A percentile compares a stretch with the other conserved stretches of the same genome.
These are phyloP conservation scores for Acestrorhynchus altus DNA, from an alignment of 2,797 vertebrate species.

Conservation along the genomic window DNA sequence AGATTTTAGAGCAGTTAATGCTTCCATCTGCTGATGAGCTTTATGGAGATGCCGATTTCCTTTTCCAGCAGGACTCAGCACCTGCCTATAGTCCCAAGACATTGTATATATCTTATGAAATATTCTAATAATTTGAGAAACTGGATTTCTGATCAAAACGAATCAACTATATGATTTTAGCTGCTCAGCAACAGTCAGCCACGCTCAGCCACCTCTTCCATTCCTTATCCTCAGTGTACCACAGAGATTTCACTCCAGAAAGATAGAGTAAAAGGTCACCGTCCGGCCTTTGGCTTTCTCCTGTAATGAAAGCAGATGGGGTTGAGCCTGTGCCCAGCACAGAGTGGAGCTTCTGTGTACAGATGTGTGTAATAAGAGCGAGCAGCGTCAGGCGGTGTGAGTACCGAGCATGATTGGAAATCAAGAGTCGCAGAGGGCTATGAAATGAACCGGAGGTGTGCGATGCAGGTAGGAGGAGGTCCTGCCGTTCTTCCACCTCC, in stretches of 20 bases:
- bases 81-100: too few relatives aligned
- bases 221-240: neutral
- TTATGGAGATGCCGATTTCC: too few relatives aligned
- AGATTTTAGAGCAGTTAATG: too few relatives aligned
- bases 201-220: neutral
- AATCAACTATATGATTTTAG: too few relatives aligned
- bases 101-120: too few relatives aligned
- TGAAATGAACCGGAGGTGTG: conserved; percentile 18
- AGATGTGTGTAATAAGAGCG: neutral
- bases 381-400: neutral
- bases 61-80: too few relatives aligned
- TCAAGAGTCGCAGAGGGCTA: neutral
- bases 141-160: too few relatives aligned
- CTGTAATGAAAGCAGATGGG: conserved; percentile 12
- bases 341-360: neutral
- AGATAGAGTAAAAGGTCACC: neutral
- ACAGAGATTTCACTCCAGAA: neutral
- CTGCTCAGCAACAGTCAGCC: neutral
- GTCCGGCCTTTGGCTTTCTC: conserved; percentile 5
- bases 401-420: neutral
- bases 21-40: too few relatives aligned
- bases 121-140: too few relatives aligned
- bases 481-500: conserved; percentile 9
- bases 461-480: neutral
- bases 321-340: neutral